Evolutionary conservation across 2,113 vertebrate species (phyloP).

Genomic region (Lipophrys pholis): DNA sequence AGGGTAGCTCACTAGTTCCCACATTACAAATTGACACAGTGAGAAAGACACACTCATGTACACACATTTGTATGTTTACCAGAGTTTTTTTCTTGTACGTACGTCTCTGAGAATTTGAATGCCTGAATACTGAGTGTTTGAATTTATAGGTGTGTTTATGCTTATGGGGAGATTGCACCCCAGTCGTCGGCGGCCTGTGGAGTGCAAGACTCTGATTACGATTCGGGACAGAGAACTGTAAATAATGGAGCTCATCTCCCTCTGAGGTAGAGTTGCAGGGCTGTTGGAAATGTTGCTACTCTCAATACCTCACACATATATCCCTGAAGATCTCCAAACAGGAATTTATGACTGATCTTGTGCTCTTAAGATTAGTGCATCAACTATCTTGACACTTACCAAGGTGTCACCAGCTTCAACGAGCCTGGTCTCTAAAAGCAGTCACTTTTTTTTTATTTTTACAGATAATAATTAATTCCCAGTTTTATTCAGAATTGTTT

Average conservation of each 20-base stretch:
- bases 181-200: constrained; percentile 69
- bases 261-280: constrained; percentile 53
- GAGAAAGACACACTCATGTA: constrained; percentile 8
- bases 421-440: neutral
- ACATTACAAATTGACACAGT: constrained; percentile 31
- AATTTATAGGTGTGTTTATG: constrained; percentile 82
- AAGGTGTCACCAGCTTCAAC: constrained; percentile 18
- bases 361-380: constrained; percentile 55
- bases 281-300: constrained; percentile 62
- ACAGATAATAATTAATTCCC: neutral
- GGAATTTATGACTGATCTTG: constrained; percentile 66
- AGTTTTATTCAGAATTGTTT: constrained; percentile 8
- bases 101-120: constrained; percentile 70
- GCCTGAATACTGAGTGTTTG: constrained; percentile 62
- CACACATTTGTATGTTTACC: constrained; percentile 56
- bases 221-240: constrained; percentile 77
- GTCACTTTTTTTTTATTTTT: constrained; percentile 11
- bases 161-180: constrained; percentile 77
- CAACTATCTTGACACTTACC: constrained; percentile 41
- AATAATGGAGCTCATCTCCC: constrained; percentile 75
- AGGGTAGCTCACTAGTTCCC: constrained; percentile 28
- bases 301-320: constrained; percentile 55
- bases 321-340: constrained; percentile 62
- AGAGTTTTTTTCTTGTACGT: constrained; percentile 27
- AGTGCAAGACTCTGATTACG: constrained; percentile 78